These are phyloP conservation scores for Keiferia lycopersicella DNA, from an alignment of 2,888 invertebrate species.

Conservation along the genomic window DNA sequence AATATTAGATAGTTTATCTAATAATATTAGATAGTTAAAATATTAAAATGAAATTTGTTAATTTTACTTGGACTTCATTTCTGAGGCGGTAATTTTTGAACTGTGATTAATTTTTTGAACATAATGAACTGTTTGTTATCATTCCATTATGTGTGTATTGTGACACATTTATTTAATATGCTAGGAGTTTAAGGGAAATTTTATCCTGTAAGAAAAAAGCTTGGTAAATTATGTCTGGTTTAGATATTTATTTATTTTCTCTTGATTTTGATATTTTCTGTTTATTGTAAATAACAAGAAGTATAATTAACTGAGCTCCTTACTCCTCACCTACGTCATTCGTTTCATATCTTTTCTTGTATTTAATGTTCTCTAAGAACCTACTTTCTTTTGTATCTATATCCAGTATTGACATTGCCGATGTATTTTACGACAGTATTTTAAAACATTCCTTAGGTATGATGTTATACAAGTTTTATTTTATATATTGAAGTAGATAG, in stretches of 20 bases:
- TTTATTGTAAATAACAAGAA: background rate
- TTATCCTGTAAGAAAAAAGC: background rate
- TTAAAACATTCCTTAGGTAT: constrained; percentile 42
- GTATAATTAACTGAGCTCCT: no score
- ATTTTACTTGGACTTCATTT: background rate
- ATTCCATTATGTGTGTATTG: constrained; percentile 14
- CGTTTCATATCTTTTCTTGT: no score
- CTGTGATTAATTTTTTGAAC: constrained; percentile 12
- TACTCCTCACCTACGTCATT: no score
- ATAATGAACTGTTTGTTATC: constrained; percentile 7
- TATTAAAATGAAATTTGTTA: background rate
- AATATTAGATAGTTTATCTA: no score
- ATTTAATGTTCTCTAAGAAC: no score
- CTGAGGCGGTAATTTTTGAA: constrained; percentile 4
- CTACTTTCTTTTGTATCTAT: background rate
- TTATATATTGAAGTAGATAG: constrained; percentile 12
- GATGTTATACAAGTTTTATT: background rate
- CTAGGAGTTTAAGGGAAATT: background rate
- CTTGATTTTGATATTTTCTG: background rate
- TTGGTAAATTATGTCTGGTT: background rate
- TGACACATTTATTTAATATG: background rate
- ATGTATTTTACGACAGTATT: constrained; percentile 40
- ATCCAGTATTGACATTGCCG: constrained; percentile 45
- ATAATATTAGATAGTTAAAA: no score
- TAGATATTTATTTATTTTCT: background rate